Evolutionary conservation across 2,888 invertebrate species (phyloP).

Genomic region (Gymnocheta viridis): DNA sequence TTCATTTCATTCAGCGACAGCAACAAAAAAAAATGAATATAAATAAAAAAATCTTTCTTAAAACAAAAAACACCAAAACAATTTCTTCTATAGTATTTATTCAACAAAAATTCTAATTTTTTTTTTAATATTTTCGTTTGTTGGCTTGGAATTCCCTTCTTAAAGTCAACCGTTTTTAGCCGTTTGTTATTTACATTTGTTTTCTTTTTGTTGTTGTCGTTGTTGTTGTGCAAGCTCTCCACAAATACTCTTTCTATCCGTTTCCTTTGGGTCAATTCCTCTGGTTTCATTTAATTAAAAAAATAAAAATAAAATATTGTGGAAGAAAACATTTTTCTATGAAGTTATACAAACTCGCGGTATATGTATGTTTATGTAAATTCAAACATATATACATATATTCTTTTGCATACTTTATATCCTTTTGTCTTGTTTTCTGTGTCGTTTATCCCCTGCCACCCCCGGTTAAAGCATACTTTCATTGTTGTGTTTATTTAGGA

Average conservation of each 20-base stretch:
- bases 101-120: slow-evolving; percentile 43
- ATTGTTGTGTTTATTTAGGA: slow-evolving; percentile 79
- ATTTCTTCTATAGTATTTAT: slow-evolving; percentile 29
- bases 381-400: neutral
- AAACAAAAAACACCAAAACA: neutral
- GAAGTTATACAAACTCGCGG: slow-evolving; percentile 55
- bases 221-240: slow-evolving; percentile 65
- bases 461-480: slow-evolving; percentile 39
- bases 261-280: slow-evolving; percentile 80
- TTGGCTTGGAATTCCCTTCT: slow-evolving; percentile 52
- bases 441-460: slow-evolving; percentile 3
- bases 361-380: slow-evolving; percentile 43
- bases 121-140: slow-evolving; percentile 17
- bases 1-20: slow-evolving; percentile 23
- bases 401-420: slow-evolving; percentile 47
- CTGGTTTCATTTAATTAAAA: slow-evolving; percentile 81
- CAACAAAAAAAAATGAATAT: slow-evolving; percentile 13
- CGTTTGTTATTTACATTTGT: slow-evolving; percentile 36
- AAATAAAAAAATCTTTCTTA: slow-evolving; percentile 29
- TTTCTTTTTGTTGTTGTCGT: slow-evolving; percentile 73
- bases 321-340: slow-evolving; percentile 49
- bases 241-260: slow-evolving; percentile 50
- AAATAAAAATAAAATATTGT: slow-evolving; percentile 70
- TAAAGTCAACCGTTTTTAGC: slow-evolving; percentile 37
- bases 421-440: slow-evolving; percentile 71